Base-by-base conservation (phyloP, 92 coral and sea anemone genomes). In the Palythoa grandiflora region DNA sequence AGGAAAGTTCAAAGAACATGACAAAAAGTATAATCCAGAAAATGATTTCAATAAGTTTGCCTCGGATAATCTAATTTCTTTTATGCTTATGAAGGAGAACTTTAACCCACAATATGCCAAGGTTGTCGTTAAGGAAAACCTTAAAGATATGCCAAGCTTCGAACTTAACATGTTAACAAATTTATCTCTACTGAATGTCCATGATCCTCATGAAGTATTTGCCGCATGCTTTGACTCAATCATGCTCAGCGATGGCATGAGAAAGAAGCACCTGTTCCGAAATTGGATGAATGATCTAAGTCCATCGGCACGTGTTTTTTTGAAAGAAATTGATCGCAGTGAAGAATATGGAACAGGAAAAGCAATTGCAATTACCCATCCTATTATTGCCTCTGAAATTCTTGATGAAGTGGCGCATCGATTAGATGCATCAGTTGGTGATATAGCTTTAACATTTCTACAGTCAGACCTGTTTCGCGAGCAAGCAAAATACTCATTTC, bases 21-120 rank as follows among this genome's bases (percentile, higher is more conserved):
- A 1, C 14, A 21, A 20, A 44, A 9, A 3, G 13, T 36, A 39
- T 21, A 76, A 90, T 20, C 84, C 91, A 28, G 84, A 75, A 12
- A 11, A n/a, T 1, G 91, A 89, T 17, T 90, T 90, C 55, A 72
- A 90, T 55, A 85, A 13, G 20, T 89, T 70, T 78, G 89, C 92
- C 28, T 78, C 59, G 6, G 89, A 85, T 6, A 89, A 85, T 40
- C 28, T 89, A 6, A 78, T 85, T 78, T 85, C 92, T 1, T 85
- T 89, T 59, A 89, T 85, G 92, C 51, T 89, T 19, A 89, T 89
- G 92, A 89, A 89, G 17, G 92, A 89, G 35, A 89, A 89, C 37
- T 89, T 77, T 19, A 89, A 89, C 47, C 92, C 89, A 7, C 15
- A 37, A 2, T 89, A 89, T 70, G 83, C 71, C 19, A 78, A 78